Percentiles rank a stretch among this genome's conserved stretches.
phyloP scores from a whole-genome alignment of 2,113 vertebrate genomes.

The Vicugna pacos region DNA sequence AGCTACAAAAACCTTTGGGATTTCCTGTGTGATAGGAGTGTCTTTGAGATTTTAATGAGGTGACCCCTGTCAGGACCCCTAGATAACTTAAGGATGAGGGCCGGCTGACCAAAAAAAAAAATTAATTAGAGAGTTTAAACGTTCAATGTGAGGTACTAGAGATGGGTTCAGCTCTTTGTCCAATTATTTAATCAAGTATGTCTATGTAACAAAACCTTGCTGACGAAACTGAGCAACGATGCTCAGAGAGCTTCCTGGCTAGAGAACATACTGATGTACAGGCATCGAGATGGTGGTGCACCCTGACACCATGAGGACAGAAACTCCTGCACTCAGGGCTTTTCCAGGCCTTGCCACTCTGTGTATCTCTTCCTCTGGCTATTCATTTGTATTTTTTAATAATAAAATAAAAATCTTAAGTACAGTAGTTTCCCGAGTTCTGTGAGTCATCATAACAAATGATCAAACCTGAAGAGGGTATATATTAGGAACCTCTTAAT shows the following conservation, averaged over 20 bases:
- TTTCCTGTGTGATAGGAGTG: background rate
- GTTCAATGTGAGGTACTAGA: background rate
- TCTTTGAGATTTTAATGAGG: background rate
- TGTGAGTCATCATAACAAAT: background rate
- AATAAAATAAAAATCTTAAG: background rate
- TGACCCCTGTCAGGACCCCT: fast-evolving
- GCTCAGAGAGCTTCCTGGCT: background rate
- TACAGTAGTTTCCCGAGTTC: background rate
- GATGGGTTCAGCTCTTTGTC: background rate
- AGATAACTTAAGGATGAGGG: background rate
- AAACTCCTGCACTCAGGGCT: background rate
- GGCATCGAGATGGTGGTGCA: background rate
- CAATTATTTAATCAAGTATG: background rate
- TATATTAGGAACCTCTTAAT: background rate
- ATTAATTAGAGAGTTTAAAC: background rate
- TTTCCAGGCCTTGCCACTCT: background rate
- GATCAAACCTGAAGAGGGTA: background rate
- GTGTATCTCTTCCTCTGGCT: background rate
- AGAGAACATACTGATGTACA: background rate
- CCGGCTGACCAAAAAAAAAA: background rate
- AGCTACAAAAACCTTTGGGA: background rate
- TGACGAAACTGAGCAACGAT: background rate
- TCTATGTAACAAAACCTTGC: background rate
- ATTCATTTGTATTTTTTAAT: background rate
- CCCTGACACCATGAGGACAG: background rate